Percentiles rank a stretch among this genome's conserved stretches.
Conservation (phyloP, 2,888 invertebrate genomes). For the Drosophila stalkeri region DNA sequence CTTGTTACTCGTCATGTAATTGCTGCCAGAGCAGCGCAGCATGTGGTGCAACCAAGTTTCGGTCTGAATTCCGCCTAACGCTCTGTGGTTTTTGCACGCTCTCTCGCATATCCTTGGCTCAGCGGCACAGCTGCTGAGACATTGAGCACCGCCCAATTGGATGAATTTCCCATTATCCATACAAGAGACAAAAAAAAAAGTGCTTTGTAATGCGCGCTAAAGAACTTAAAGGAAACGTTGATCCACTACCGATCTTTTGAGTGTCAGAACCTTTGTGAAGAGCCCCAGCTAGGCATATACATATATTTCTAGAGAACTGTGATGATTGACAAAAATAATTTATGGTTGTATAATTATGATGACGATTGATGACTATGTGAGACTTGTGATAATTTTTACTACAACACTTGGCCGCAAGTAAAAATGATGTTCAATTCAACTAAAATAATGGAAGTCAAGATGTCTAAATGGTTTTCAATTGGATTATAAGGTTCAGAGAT, state of each 20-base stretch:
- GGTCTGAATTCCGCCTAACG: not conserved
- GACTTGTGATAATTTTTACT: not conserved
- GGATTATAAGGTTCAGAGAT: too few species aligned
- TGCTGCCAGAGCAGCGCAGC: conserved; percentile 62
- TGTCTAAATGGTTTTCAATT: not conserved
- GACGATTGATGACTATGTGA: not conserved
- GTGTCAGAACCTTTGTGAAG: conserved; percentile 25
- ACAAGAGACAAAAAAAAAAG: conserved; percentile 17
- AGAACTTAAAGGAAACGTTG: conserved; percentile 13
- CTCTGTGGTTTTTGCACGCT: conserved; percentile 35
- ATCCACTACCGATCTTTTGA: conserved; percentile 33
- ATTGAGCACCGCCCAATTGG: conserved; percentile 22
- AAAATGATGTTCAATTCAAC: not conserved
- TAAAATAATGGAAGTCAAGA: not conserved
- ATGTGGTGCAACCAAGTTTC: conserved; percentile 56
- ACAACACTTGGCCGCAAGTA: not conserved
- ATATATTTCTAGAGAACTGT: not conserved
- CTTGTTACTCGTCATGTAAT: conserved; percentile 77
- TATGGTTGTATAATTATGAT: not conserved
- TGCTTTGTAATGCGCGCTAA: conserved; percentile 36
- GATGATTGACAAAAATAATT: conserved; percentile 34
- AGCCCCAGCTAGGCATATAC: not conserved
- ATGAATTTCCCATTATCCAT: conserved; percentile 6
- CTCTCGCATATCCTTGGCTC: conserved; percentile 58
- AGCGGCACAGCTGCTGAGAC: conserved; percentile 28